A percentile compares a stretch with the other conserved stretches of the same genome.
Evolutionary conservation across 2,888 invertebrate genomes (phyloP).

Genomic region (Odiellus spinosus): DNA sequence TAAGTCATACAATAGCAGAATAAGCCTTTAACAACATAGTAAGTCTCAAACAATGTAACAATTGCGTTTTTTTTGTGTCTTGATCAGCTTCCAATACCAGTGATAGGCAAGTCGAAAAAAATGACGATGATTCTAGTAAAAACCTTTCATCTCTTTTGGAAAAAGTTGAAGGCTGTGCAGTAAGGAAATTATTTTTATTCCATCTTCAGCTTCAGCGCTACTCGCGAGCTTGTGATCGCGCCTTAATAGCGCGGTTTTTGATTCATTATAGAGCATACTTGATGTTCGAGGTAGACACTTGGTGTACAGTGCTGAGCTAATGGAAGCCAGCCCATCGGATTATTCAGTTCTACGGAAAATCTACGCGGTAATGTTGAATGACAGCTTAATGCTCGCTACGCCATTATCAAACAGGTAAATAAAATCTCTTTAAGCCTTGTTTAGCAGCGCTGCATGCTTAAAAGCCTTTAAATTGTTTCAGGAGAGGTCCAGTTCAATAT

Average conservation of each 20-base stretch:
- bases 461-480: not conserved
- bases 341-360: conserved; percentile 71
- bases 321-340: conserved; percentile 66
- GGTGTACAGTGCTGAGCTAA: conserved; percentile 77
- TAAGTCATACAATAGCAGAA: too few species aligned
- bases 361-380: conserved; percentile 82
- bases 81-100: not conserved
- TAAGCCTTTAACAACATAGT: too few species aligned
- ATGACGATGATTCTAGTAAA: conserved; percentile 30
- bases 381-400: conserved; percentile 74
- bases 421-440: too few species aligned
- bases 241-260: too few species aligned
- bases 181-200: conserved; percentile 27
- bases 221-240: too few species aligned
- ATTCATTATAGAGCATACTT: conserved; percentile 52
- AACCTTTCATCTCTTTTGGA: conserved; percentile 57
- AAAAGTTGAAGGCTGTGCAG: conserved; percentile 72
- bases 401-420: conserved; percentile 39
- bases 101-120: conserved; percentile 22
- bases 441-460: not conserved
- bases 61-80: not conserved
- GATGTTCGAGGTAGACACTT: conserved; percentile 59
- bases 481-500: conserved; percentile 57
- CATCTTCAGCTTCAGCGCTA: too few species aligned
- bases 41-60: too few species aligned